Conservation (phyloP, 2,888 invertebrate genomes). For the Autographa gamma region DNA sequence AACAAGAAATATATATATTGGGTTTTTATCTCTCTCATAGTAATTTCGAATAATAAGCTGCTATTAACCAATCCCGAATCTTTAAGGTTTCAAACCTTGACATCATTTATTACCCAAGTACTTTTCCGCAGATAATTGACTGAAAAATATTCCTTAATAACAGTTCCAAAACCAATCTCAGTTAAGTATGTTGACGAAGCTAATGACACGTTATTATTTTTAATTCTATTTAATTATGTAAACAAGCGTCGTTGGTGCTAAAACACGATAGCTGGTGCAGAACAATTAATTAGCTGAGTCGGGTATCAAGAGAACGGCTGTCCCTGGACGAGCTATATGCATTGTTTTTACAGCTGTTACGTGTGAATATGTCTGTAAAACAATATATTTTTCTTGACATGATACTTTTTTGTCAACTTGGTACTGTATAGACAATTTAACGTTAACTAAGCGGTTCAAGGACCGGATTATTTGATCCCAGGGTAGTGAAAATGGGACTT, state of each 20-base stretch:
- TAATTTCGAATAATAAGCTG: no score
- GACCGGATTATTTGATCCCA: no score
- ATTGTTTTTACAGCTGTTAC: conserved; percentile 26
- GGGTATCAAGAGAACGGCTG: conserved; percentile 26
- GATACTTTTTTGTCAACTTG: no score
- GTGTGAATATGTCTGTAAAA: neutral
- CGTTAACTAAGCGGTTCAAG: no score
- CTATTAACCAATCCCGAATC: no score
- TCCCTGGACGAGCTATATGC: conserved; percentile 38
- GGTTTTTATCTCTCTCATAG: no score
- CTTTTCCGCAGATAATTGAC: neutral
- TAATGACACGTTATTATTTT: conserved; percentile 7
- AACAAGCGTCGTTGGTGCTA: conserved; percentile 42
- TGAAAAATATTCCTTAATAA: neutral
- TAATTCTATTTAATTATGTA: conserved; percentile 44
- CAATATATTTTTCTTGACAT: no score
- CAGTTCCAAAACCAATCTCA: neutral
- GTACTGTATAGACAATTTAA: no score
- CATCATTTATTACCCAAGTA: no score
- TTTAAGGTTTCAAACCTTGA: no score
- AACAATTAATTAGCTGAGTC: conserved; percentile 44
- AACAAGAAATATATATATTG: no score
- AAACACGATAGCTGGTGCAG: conserved; percentile 39
- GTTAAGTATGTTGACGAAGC: neutral
- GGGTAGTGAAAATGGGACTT: no score